phyloP scores from a whole-genome alignment of 2,888 invertebrate species.

The Drosophila infuscata region DNA sequence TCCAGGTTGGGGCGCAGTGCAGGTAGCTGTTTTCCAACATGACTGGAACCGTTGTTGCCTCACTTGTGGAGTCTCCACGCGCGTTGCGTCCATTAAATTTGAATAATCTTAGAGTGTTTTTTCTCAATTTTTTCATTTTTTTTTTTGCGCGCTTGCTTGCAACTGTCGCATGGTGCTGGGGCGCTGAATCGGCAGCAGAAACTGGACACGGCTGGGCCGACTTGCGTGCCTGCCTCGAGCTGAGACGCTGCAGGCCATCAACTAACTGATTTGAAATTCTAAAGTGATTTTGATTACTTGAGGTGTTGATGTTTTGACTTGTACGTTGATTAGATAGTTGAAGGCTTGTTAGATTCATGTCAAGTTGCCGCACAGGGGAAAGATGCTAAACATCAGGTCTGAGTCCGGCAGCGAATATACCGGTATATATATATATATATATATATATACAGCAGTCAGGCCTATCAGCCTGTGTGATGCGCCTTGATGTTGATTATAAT shows the following conservation, averaged over 20 bases:
- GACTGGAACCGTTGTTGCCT: slow-evolving; percentile 54
- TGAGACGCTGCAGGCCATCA: slow-evolving; percentile 63
- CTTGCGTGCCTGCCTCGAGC: slow-evolving; percentile 47
- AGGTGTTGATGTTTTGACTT: slow-evolving; percentile 80
- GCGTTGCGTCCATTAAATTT: slow-evolving; percentile 78
- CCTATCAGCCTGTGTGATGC: slow-evolving; percentile 42
- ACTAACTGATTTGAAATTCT: slow-evolving; percentile 76
- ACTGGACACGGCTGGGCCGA: slow-evolving; percentile 41
- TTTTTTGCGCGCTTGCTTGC: slow-evolving; percentile 40
- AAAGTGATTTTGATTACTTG: slow-evolving; percentile 80
- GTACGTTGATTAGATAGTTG: slow-evolving; percentile 79
- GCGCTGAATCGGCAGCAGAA: slow-evolving; percentile 17
- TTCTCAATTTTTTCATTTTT: slow-evolving; percentile 26
- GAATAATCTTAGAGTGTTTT: slow-evolving; percentile 70
- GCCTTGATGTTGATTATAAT: slow-evolving; percentile 73
- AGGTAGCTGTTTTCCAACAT: slow-evolving; percentile 54
- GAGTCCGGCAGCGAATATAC: slow-evolving; percentile 8
- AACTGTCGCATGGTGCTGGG: slow-evolving; percentile 56
- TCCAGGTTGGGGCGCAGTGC: slow-evolving; percentile 19
- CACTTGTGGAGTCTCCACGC: slow-evolving; percentile 67
- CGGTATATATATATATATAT: slow-evolving; percentile 13
- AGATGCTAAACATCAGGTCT: not conserved
- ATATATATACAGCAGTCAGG: slow-evolving; percentile 2
- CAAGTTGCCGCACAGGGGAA: slow-evolving; percentile 33
- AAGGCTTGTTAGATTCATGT: slow-evolving; percentile 78